Evolutionary conservation across 1,140 invertebrate species (phyloP), one percentile per base, ranked within the genome.

Genomic region (Drosophila truncata): DNA sequence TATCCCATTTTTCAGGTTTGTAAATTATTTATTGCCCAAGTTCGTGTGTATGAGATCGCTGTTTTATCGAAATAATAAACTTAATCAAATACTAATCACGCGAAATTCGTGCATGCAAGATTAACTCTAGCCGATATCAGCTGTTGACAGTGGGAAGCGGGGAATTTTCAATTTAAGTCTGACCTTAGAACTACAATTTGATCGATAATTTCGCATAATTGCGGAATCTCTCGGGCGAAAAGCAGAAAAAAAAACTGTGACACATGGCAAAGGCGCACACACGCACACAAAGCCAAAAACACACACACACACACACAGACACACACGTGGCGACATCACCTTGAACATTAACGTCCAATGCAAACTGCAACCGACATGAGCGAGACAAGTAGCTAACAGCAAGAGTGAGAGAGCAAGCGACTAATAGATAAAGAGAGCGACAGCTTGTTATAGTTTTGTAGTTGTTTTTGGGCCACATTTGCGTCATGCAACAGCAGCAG

Each of bases 191-290:
- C 41, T n/a, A 78, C 74, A 82, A 90, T 90, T 88, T 91, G 83
- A 91, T 91, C 88, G 88, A 91, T 91, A 91, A 85, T 91, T 91
- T 91, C 88, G 80, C 88, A 91, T 91, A 91, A 91, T 88, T 91
- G 83, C 67, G 76, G 49, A 67, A 31, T 64, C 58, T 75, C 46
- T 64, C 31, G 29, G 25, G 25, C 33, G 11, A 35, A n/a, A n/a
- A 61, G 25, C 20, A 16, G 23, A 16, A 44, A 66, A 27, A 49
- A 57, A 82, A 61, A 60, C 64, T 80, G 65, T 82, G 84, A 83
- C 84, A 86, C 82, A 87, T 74, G 64, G 62, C 46, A 57, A 41
- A 70, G 52, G 42, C 55, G 61, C 55, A 63, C 31, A 63, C 31
- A 49, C 46, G 44, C 47, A 74, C 57, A 61, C 46, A 63, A 39